Base-by-base conservation (phyloP, 2,113 vertebrate genomes). In the Embiotoca jacksoni region DNA sequence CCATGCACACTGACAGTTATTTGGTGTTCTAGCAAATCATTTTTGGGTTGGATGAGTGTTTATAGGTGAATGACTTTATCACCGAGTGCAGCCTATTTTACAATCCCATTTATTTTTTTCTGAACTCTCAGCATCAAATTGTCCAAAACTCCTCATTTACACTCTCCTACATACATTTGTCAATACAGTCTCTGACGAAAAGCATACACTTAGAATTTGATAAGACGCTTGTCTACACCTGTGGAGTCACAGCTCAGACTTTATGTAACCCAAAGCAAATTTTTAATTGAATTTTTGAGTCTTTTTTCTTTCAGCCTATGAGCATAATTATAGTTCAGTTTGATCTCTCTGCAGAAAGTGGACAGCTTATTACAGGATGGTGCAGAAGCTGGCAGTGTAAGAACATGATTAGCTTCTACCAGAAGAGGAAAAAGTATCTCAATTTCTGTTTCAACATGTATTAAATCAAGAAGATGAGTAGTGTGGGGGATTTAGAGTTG, bases 11-110 rank as follows among this genome's bases (percentile, higher is more conserved):
- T 23, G 11, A 61, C 11, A 59, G 50, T 35, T 46, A 70, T 58
- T 62, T 68, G 11, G 31, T 39, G 67, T 47, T 67, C 8, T 44
- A 62, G 53, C 23, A 50, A 72, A 54, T 78, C 32, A 69, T 68
- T 53, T 69, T 15, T 41, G 49, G 52, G 32, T 78, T 68, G 49
- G 30, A 16, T 55, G 66, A 66, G 50, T 54, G 32, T 70, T 71
- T 37, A 11, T 44, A 36, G 54, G 50, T 55, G 69, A 67, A 44
- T 16, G 62, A 31, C 62, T 66, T 37, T 7, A 35, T 8, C 14
- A 39, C n/a, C 31, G 37, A 57, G 14, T 53, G 56, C 66, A 52
- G 7, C 11, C 9, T 9, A 73, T 47, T 81, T 37, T 23, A 41
- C 33, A 0, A 2, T 3, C 6, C 35, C 30, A 33, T 70, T 46